Percentiles rank a stretch among this genome's conserved stretches.
Evolutionary conservation across 1,140 invertebrate species (phyloP).

Genomic region (Daktulosphaira vitifoliae): DNA sequence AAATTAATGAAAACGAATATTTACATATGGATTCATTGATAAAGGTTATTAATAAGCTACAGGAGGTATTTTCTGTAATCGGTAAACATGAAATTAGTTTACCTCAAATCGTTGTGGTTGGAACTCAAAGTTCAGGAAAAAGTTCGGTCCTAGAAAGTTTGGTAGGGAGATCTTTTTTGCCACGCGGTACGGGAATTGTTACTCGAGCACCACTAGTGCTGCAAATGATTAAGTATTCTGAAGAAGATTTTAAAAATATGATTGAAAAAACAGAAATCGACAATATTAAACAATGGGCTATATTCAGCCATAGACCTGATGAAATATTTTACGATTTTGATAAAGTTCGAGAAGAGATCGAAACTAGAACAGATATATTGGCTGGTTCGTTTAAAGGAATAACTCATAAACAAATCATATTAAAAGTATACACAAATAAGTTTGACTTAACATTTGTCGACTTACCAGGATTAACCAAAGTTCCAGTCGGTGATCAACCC

Average conservation of each 20-base stretch:
- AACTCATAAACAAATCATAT: slow-evolving; percentile 59
- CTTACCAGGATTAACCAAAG: slow-evolving; percentile 89
- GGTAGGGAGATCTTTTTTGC: slow-evolving; percentile 38
- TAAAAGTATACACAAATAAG: slow-evolving; percentile 56
- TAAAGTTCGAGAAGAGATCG: slow-evolving; percentile 61
- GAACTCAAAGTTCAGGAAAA: slow-evolving; percentile 45
- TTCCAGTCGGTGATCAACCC: slow-evolving; percentile 92
- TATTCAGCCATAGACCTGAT: slow-evolving; percentile 61
- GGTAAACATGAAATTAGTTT: slow-evolving; percentile 29
- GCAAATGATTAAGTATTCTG: slow-evolving; percentile 17
- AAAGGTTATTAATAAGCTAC: slow-evolving; percentile 35
- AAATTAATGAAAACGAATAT: too few relatives aligned
- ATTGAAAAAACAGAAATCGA: slow-evolving; percentile 48
- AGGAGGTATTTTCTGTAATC: slow-evolving; percentile 34
- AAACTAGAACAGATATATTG: slow-evolving; percentile 59
- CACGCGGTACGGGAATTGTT: slow-evolving; percentile 36
- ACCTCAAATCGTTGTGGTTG: slow-evolving; percentile 38
- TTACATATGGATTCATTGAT: slow-evolving; percentile 38
- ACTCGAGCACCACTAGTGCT: slow-evolving; percentile 37
- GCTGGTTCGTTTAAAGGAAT: slow-evolving; percentile 65
- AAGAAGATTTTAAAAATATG: not conserved
- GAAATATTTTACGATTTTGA: slow-evolving; percentile 60
- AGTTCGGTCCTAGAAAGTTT: slow-evolving; percentile 39
- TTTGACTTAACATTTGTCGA: slow-evolving; percentile 91
- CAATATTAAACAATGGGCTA: slow-evolving; percentile 57